phyloP scores from a whole-genome alignment of 1,140 invertebrate genomes.

The Musca domestica region DNA sequence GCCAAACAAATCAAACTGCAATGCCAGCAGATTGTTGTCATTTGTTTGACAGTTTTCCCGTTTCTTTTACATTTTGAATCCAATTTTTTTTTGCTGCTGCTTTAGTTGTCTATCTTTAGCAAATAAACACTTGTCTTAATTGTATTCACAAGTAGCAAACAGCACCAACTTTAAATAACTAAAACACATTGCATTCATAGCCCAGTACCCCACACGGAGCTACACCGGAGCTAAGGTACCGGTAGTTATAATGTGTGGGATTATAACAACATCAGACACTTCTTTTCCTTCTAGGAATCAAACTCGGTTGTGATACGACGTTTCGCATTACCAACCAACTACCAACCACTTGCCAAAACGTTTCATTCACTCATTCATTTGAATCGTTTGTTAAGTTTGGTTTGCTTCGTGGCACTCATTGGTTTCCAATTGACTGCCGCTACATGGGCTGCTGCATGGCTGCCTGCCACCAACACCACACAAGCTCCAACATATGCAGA shows the following conservation, averaged over 20 bases:
- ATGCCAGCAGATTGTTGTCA: no score
- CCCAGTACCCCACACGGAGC: neutral
- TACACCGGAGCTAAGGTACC: neutral
- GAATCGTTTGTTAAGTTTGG: no score
- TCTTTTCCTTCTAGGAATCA: neutral
- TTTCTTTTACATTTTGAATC: neutral
- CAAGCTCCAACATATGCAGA: neutral
- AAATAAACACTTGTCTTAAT: constrained; percentile 25
- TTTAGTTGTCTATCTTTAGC: constrained; percentile 2
- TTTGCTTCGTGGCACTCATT: no score
- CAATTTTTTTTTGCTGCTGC: neutral
- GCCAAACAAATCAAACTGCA: no score
- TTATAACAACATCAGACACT: constrained; percentile 16
- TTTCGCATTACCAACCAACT: no score
- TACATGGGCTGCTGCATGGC: neutral
- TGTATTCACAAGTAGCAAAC: constrained; percentile 13
- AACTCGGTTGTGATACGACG: no score
- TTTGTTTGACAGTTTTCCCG: no score
- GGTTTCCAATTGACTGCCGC: neutral
- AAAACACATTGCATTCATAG: constrained; percentile 19
- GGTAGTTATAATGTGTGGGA: constrained; percentile 23
- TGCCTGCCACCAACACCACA: neutral
- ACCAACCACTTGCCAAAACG: no score
- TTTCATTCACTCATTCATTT: no score
- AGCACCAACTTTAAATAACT: neutral